Conservation (phyloP, 2,797 vertebrate genomes). For the Hyperoplus immaculatus region DNA sequence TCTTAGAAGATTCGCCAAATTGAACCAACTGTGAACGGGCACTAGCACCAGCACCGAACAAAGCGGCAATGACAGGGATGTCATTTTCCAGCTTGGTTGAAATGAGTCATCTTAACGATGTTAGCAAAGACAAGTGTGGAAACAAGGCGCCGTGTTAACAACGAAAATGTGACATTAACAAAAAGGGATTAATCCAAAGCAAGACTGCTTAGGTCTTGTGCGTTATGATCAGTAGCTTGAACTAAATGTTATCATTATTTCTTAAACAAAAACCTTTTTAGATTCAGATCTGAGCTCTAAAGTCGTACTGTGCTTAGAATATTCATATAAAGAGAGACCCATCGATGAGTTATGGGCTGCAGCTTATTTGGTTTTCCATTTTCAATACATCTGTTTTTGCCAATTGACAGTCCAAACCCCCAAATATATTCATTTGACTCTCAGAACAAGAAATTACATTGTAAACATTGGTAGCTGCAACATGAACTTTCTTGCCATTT, state of each 20-base stretch:
- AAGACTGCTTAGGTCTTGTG: not conserved
- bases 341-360: not conserved
- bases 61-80: conserved; percentile 56
- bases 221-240: not conserved
- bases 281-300: not conserved
- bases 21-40: no score
- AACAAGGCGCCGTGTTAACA: conserved; percentile 25
- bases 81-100: conserved; percentile 71
- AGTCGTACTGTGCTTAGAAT: not conserved
- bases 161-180: conserved; percentile 10
- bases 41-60: not conserved
- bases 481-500: not conserved
- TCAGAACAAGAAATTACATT: not conserved
- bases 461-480: not conserved
- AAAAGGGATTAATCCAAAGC: conserved; percentile 21
- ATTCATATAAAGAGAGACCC: not conserved
- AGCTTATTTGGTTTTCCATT: not conserved
- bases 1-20: no score
- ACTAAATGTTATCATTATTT: not conserved
- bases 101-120: conserved; percentile 69
- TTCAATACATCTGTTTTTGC: not conserved
- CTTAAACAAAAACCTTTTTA: no score
- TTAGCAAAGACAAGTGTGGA: conserved; percentile 47
- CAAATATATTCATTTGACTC: not conserved
- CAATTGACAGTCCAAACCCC: not conserved